Conservation (phyloP, 2,113 vertebrate genomes). For the Potamarius usumacintae region DNA sequence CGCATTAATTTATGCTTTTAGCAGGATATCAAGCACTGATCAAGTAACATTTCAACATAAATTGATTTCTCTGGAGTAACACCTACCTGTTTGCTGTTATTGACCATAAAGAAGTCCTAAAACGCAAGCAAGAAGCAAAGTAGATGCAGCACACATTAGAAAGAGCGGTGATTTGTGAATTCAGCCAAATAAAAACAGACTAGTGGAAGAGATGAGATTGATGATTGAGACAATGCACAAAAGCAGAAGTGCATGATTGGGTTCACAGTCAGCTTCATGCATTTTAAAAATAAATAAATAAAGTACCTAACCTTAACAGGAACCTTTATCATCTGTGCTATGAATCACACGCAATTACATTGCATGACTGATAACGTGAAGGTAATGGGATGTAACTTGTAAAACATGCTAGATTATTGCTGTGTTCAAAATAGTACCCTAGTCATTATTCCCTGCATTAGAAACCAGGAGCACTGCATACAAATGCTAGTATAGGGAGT, state of each 20-base stretch:
- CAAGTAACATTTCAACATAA: background rate
- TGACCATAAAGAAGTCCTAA: constrained; percentile 99
- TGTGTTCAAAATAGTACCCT: background rate
- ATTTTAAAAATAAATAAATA: background rate
- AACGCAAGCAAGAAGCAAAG: constrained; percentile 93
- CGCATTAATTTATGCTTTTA: background rate
- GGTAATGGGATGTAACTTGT: background rate
- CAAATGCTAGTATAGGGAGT: background rate
- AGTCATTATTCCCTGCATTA: background rate
- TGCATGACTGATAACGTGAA: background rate
- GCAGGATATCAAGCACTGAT: constrained; percentile 10
- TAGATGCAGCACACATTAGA: constrained; percentile 86
- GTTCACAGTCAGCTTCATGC: constrained; percentile 35
- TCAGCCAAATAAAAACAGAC: constrained; percentile 72
- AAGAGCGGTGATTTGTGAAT: constrained; percentile 85
- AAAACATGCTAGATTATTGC: background rate
- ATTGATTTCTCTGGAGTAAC: constrained; percentile 39
- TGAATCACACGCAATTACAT: background rate
- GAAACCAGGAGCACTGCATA: background rate
- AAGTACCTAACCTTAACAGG: background rate
- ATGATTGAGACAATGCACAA: constrained; percentile 49
- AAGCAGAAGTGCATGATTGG: constrained; percentile 38
- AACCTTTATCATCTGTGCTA: background rate
- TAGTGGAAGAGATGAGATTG: constrained; percentile 51
- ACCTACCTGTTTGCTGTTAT: constrained; percentile 98